These are phyloP conservation scores for Troides oblongomaculatus DNA, from an alignment of 2,888 invertebrate genomes.

Conservation along the genomic window DNA sequence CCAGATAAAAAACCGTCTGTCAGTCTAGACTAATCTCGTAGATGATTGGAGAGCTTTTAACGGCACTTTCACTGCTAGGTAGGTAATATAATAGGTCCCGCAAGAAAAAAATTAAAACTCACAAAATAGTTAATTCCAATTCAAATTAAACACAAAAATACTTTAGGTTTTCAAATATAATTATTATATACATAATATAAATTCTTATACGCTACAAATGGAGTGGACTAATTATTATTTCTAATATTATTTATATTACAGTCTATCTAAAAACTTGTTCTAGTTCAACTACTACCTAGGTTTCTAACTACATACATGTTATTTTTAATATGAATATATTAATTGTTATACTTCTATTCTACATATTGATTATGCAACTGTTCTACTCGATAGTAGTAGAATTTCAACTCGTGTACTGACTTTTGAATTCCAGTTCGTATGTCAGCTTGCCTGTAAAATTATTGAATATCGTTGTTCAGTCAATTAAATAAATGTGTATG, in stretches of 20 bases:
- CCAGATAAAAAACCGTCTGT: too few relatives aligned
- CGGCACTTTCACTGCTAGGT: too few relatives aligned
- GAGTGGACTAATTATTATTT: neutral
- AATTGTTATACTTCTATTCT: constrained; percentile 4
- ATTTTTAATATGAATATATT: constrained; percentile 1
- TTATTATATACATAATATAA: too few relatives aligned
- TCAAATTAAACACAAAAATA: too few relatives aligned
- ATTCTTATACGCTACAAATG: too few relatives aligned
- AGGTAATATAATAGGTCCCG: too few relatives aligned
- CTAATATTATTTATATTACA: neutral
- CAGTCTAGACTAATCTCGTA: too few relatives aligned
- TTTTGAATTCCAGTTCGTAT: constrained; percentile 56
- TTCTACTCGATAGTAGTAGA: constrained; percentile 38
- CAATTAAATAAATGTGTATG: neutral
- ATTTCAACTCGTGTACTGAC: constrained; percentile 53
- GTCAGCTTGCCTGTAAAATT: constrained; percentile 60
- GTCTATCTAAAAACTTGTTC: neutral
- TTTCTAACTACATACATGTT: neutral
- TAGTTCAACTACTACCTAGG: neutral
- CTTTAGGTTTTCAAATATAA: too few relatives aligned
- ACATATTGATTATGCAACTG: constrained; percentile 33
- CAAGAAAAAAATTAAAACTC: too few relatives aligned
- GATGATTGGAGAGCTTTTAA: too few relatives aligned
- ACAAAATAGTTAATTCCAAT: too few relatives aligned
- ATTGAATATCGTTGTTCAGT: constrained; percentile 10